phyloP scores from a whole-genome alignment of 53 echinoderm and acorn worm species.

The Echinarachnius parma region DNA sequence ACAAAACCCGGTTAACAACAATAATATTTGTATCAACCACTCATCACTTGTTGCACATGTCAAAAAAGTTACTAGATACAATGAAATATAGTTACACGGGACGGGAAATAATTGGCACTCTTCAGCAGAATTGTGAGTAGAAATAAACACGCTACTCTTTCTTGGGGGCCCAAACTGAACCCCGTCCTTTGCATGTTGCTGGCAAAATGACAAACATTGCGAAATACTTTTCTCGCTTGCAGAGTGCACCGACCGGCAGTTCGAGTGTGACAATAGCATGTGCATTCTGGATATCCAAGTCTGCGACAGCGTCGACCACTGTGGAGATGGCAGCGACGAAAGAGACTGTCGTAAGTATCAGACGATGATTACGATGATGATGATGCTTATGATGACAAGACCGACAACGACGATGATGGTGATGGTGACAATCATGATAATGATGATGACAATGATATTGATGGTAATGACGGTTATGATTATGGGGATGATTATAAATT shows the following conservation, averaged over 20 bases:
- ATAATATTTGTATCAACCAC: too few species aligned
- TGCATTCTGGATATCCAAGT: conserved; percentile 49
- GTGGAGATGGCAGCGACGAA: conserved; percentile 78
- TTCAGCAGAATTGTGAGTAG: too few species aligned
- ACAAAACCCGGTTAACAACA: too few species aligned
- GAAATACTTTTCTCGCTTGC: too few species aligned
- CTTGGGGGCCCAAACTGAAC: too few species aligned
- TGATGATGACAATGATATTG: neutral
- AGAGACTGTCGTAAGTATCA: conserved; percentile 59
- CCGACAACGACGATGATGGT: neutral
- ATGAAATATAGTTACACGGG: too few species aligned
- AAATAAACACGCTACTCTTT: too few species aligned
- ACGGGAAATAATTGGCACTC: too few species aligned
- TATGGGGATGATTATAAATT: neutral
- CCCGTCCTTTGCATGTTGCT: too few species aligned
- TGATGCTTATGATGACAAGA: neutral
- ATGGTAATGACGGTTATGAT: neutral
- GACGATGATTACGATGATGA: neutral
- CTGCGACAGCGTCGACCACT: conserved; percentile 58
- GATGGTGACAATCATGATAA: neutral
- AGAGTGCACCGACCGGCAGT: conserved; percentile 72
- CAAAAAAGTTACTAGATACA: too few species aligned
- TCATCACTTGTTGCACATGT: too few species aligned
- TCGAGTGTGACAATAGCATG: conserved; percentile 66
- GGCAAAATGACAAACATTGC: too few species aligned